These are phyloP conservation scores for Aphelinus certus DNA, from an alignment of 1,140 invertebrate genomes.

Conservation along the genomic window DNA sequence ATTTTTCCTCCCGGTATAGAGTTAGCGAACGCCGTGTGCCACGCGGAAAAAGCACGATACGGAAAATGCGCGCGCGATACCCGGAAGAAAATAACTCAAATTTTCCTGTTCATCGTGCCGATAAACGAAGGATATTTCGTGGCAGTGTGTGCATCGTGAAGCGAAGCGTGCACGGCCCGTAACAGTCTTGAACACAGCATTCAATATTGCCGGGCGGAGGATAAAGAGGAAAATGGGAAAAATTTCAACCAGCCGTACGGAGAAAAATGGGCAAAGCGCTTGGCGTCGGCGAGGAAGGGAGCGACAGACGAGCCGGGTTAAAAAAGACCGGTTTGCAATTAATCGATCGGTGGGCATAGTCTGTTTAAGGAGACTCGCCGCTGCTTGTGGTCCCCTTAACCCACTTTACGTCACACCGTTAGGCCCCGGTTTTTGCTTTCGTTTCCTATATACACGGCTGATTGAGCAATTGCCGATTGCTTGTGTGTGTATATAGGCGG, in stretches of 20 bases:
- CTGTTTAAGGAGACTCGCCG: constrained; percentile 26
- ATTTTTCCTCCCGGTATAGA: too few relatives aligned
- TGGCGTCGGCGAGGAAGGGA: background rate
- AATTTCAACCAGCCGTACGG: background rate
- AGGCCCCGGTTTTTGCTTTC: constrained; percentile 25
- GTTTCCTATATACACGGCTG: constrained; percentile 4
- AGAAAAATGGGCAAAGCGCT: constrained; percentile 5
- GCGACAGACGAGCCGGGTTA: constrained; percentile 31
- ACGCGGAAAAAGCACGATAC: too few relatives aligned
- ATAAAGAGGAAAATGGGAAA: background rate
- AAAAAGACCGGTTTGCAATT: constrained; percentile 48
- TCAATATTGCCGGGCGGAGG: background rate
- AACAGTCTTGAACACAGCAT: too few relatives aligned
- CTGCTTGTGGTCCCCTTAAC: constrained; percentile 42
- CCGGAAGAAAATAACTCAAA: too few relatives aligned
- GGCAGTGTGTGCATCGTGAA: too few relatives aligned
- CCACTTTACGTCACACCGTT: constrained; percentile 38
- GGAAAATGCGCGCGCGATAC: too few relatives aligned
- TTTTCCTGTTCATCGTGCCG: too few relatives aligned
- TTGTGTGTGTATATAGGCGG: too few relatives aligned
- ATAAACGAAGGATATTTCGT: too few relatives aligned
- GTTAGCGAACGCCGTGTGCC: too few relatives aligned
- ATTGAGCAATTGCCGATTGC: constrained; percentile 13
- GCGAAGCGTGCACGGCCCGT: too few relatives aligned
- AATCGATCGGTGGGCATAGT: constrained; percentile 39